Evolutionary conservation across 2,113 vertebrate species (phyloP), one percentile per base, ranked within the genome.

Genomic region (Seriola aureovittata): DNA sequence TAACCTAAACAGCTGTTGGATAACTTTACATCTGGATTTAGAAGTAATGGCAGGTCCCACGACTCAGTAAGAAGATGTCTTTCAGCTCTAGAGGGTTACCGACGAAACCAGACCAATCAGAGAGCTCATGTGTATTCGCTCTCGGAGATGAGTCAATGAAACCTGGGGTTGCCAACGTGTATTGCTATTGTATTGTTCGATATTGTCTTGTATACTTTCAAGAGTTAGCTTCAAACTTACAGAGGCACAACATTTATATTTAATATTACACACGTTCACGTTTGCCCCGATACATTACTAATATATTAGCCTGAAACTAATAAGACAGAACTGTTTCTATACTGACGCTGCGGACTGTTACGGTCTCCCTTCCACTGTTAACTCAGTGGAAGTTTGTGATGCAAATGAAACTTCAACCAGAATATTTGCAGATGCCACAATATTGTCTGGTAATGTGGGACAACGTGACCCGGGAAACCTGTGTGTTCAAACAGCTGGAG

Each of bases 401-500:
- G 23, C 16, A 9, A 40, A 78, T 59, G 38, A 71, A 79, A 58
- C 13, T 0, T 54, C 19, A 1, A 42, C 7, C 16, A 44, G 36
- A 32, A 44, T 34, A 67, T 82, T 55, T 81, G 50, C 63, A 69
- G 29, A 50, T 40, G 17, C 48, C 57, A 34, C 64, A 65, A 3
- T 66, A 25, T 59, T 38, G 38, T 17, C 60, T 68, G 78, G 59
- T 54, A 8, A 55, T 48, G 12, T 21, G 17, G 65, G 25, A 70
- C 38, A 36, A 32, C 0, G 4, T 42, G 72, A 21, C 59, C 50
- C 59, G n/a, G 48, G 75, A 77, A 60, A 60, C 48, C 55, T 21
- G 50, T 80, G 60, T 84, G 48, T 19, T 78, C 74, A 81, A 76
- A 87, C 84, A 78, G 68, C 59, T 73, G 66, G 71, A 75, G 66